phyloP scores from a whole-genome alignment of 2,113 vertebrate species.

The Bathybates hornii region DNA sequence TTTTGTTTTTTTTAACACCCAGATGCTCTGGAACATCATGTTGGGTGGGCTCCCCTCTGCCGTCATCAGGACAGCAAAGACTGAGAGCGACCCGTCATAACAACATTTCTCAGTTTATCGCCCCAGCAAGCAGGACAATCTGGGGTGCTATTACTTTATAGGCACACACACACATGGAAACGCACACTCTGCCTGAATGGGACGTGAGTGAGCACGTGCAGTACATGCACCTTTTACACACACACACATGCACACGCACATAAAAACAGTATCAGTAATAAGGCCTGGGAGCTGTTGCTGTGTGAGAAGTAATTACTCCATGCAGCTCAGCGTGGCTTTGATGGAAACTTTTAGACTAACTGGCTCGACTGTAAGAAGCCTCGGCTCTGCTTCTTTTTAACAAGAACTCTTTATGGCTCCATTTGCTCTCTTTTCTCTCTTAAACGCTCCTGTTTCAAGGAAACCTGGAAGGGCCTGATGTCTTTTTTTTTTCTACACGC shows the following conservation, averaged over 20 bases:
- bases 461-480: slow-evolving; percentile 10
- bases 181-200: not conserved
- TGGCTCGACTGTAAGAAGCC: slow-evolving; percentile 50
- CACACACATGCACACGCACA: not conserved
- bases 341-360: slow-evolving; percentile 63
- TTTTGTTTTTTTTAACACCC: not conserved
- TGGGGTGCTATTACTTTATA: slow-evolving; percentile 24
- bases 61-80: slow-evolving; percentile 22
- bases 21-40: not conserved
- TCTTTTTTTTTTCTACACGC: not conserved
- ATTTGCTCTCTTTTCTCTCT: slow-evolving; percentile 31
- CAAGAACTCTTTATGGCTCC: slow-evolving; percentile 42
- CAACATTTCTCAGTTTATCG: slow-evolving; percentile 47
- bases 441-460: slow-evolving; percentile 17
- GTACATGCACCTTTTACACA: not conserved
- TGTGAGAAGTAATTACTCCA: slow-evolving; percentile 59
- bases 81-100: slow-evolving; percentile 33
- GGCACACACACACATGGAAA: not conserved
- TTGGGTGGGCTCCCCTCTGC: slow-evolving; percentile 40
- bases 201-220: not conserved
- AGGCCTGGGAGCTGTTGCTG: slow-evolving; percentile 55
- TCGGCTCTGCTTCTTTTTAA: slow-evolving; percentile 37
- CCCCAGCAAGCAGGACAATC: slow-evolving; percentile 1
- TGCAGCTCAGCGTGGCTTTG: slow-evolving; percentile 51
- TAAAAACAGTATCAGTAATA: slow-evolving; percentile 54